A percentile compares a stretch with the other conserved stretches of the same genome.
Conservation (phyloP, 2,888 invertebrate genomes). For the Peribatodes rhomboidaria region DNA sequence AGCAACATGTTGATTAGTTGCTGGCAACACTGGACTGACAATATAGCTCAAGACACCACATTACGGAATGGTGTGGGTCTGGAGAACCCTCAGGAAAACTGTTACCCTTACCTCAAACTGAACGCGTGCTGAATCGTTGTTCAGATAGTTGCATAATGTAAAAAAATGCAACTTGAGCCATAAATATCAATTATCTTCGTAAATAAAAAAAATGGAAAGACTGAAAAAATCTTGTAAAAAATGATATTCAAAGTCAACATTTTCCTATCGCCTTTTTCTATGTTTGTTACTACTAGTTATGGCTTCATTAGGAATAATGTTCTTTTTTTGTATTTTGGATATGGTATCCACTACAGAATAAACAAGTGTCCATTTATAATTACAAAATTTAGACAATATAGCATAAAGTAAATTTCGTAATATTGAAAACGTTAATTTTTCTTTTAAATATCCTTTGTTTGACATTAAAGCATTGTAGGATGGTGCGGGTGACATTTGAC, state of each 20-base stretch:
- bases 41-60: neutral
- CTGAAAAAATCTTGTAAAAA: conserved; percentile 7
- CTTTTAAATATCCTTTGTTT: too few relatives aligned
- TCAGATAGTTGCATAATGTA: too few relatives aligned
- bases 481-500: too few relatives aligned
- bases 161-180: neutral
- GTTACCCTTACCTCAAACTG: too few relatives aligned
- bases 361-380: neutral
- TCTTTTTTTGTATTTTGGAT: neutral
- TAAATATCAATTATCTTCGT: neutral
- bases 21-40: neutral
- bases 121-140: too few relatives aligned
- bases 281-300: conserved; percentile 4
- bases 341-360: neutral
- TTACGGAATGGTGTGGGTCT: too few relatives aligned
- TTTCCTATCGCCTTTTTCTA: neutral
- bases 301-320: neutral
- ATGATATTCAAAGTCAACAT: conserved; percentile 3
- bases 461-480: too few relatives aligned
- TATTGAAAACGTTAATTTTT: too few relatives aligned
- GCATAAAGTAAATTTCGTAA: too few relatives aligned
- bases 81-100: too few relatives aligned
- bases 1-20: neutral
- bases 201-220: neutral
- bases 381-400: neutral